Conservation (phyloP, 2,797 vertebrate genomes). For the Brotula barbata region DNA sequence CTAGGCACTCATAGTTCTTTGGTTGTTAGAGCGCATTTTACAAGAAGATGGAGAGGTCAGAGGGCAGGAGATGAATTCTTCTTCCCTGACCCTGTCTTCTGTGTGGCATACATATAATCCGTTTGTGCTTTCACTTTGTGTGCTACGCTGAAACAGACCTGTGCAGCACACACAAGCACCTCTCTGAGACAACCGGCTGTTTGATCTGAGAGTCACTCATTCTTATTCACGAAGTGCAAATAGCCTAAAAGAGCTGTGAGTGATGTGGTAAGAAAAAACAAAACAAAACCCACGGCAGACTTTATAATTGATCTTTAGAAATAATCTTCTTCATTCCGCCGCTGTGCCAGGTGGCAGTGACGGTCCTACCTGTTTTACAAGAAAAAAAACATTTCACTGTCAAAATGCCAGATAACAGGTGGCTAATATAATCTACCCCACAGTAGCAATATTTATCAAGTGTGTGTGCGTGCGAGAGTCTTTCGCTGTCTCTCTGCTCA, state of each 20-base stretch:
- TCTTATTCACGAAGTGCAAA: slow-evolving; percentile 28
- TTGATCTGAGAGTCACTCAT: slow-evolving; percentile 23
- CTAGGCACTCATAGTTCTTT: too few relatives aligned
- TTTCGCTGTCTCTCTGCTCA: slow-evolving; percentile 5
- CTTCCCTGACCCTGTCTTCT: too few relatives aligned
- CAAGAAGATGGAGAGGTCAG: too few relatives aligned
- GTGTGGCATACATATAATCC: too few relatives aligned
- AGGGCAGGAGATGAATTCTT: too few relatives aligned
- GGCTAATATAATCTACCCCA: slow-evolving; percentile 64
- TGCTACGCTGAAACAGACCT: too few relatives aligned
- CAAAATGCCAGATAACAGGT: slow-evolving; percentile 74
- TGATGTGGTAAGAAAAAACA: slow-evolving; percentile 27
- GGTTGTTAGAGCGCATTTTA: too few relatives aligned
- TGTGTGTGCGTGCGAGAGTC: slow-evolving; percentile 6
- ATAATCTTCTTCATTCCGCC: slow-evolving; percentile 55
- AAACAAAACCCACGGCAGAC: slow-evolving; percentile 44
- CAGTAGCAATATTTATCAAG: slow-evolving; percentile 19
- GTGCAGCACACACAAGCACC: slow-evolving; percentile 1
- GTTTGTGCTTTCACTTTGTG: too few relatives aligned
- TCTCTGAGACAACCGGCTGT: slow-evolving; percentile 22
- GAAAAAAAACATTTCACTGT: slow-evolving; percentile 52
- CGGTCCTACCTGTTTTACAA: slow-evolving; percentile 30
- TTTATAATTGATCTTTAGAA: slow-evolving; percentile 58
- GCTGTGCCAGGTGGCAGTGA: slow-evolving; percentile 28
- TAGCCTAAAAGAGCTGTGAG: slow-evolving; percentile 20